A percentile compares a stretch with the other conserved stretches of the same genome.
Conservation (phyloP, 2,797 vertebrate species). For the Amblyopsis hoosieri region DNA sequence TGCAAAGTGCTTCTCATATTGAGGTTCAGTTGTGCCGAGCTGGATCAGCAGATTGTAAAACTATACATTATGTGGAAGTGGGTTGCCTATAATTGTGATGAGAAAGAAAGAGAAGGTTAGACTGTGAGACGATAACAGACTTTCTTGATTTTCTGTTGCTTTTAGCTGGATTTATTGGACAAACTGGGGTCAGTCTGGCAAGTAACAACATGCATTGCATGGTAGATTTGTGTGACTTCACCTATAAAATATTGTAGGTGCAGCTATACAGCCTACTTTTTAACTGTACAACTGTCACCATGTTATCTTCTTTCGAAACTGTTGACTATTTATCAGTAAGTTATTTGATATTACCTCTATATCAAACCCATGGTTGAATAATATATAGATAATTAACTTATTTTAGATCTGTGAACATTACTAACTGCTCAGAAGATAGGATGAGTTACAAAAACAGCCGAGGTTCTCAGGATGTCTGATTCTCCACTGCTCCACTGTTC, state of each 20-base stretch:
- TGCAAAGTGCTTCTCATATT: background rate
- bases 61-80: constrained; percentile 15
- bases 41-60: constrained; percentile 17
- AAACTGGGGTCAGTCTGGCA: too few relatives aligned
- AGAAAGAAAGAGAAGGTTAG: constrained; percentile 7
- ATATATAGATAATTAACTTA: too few relatives aligned
- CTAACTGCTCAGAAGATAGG: background rate
- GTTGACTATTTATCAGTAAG: too few relatives aligned
- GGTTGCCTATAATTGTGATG: constrained; percentile 18
- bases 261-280: too few relatives aligned
- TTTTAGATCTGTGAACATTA: background rate
- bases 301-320: too few relatives aligned
- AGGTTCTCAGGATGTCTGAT: background rate
- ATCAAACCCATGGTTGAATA: too few relatives aligned
- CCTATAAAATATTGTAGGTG: too few relatives aligned
- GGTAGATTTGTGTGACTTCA: too few relatives aligned
- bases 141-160: background rate
- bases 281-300: too few relatives aligned
- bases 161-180: too few relatives aligned
- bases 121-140: constrained; percentile 13
- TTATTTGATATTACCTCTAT: too few relatives aligned
- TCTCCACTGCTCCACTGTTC: background rate
- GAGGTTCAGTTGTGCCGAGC: constrained; percentile 26
- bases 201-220: too few relatives aligned
- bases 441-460: background rate